Conservation (phyloP, 2,888 invertebrate genomes). For the Hylaea fasciaria region DNA sequence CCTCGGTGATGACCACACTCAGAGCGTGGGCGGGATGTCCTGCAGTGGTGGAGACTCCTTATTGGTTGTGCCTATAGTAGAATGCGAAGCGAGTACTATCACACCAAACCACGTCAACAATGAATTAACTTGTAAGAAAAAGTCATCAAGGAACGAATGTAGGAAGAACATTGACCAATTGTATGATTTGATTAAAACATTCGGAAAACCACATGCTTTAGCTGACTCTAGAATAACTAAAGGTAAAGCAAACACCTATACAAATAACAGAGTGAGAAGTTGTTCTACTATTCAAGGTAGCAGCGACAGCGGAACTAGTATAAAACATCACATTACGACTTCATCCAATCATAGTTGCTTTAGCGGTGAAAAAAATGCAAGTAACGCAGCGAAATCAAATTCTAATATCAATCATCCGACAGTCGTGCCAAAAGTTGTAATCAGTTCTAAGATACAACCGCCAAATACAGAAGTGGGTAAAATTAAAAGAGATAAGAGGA, state of each 20-base stretch:
- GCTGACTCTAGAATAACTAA: conserved; percentile 41
- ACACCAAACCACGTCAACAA: conserved; percentile 47
- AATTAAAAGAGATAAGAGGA: conserved; percentile 54
- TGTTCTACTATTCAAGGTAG: conserved; percentile 50
- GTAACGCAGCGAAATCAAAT: conserved; percentile 16
- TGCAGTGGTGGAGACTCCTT: conserved; percentile 1
- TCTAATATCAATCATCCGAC: conserved; percentile 43
- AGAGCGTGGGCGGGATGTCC: conserved; percentile 11
- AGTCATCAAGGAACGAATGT: conserved; percentile 57
- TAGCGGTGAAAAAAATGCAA: conserved; percentile 57
- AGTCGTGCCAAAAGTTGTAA: conserved; percentile 68
- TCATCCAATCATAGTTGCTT: conserved; percentile 62
- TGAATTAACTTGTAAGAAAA: conserved; percentile 45
- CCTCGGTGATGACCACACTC: conserved; percentile 23
- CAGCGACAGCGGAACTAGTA: conserved; percentile 69
- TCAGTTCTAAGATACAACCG: conserved; percentile 59
- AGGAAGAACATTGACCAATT: conserved; percentile 75
- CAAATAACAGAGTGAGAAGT: conserved; percentile 38
- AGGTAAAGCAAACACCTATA: conserved; percentile 42
- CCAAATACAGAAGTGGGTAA: conserved; percentile 52
- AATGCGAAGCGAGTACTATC: conserved; percentile 33
- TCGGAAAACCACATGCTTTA: conserved; percentile 49
- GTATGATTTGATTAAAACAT: conserved; percentile 68
- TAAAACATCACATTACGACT: conserved; percentile 59
- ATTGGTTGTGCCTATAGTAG: conserved; percentile 7